A percentile compares a stretch with the other conserved stretches of the same genome.
Evolutionary conservation across 1,140 invertebrate genomes (phyloP).

Genomic region (Solenopsis fugax): DNA sequence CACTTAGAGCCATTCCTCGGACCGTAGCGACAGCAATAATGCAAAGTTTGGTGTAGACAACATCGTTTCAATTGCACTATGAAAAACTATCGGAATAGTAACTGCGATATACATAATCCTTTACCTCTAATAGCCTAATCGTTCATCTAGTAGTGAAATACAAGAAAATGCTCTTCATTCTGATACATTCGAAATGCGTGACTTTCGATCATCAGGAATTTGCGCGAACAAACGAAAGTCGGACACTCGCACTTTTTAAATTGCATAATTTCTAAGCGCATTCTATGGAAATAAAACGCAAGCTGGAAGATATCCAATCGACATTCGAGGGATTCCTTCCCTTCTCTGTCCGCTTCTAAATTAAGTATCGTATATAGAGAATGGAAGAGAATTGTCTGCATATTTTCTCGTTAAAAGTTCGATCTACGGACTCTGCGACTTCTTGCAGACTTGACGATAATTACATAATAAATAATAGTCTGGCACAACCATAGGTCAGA

Average conservation of each 20-base stretch:
- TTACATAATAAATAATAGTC: constrained; percentile 73
- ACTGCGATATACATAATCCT: constrained; percentile 3
- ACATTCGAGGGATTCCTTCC: background rate
- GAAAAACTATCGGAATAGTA: constrained; percentile 24
- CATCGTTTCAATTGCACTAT: constrained; percentile 35
- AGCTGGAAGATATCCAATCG: background rate
- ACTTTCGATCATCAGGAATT: background rate
- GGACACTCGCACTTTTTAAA: background rate
- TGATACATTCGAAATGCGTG: background rate
- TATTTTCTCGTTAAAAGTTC: background rate
- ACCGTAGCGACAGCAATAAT: background rate
- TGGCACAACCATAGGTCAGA: constrained; percentile 78
- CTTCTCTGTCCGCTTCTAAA: background rate
- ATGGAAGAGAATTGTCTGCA: constrained; percentile 19
- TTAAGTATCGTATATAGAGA: constrained; percentile 3
- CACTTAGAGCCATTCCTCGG: background rate
- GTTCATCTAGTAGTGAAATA: constrained; percentile 20
- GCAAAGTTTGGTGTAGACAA: background rate
- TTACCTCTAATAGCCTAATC: background rate
- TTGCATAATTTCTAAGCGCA: background rate
- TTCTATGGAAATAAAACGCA: constrained; percentile 7
- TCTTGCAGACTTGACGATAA: constrained; percentile 4
- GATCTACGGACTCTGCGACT: background rate
- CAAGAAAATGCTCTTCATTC: constrained; percentile 29
- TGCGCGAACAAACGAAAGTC: background rate